phyloP scores from a whole-genome alignment of 92 coral and sea anemone genomes.

The Diadumene lineata region DNA sequence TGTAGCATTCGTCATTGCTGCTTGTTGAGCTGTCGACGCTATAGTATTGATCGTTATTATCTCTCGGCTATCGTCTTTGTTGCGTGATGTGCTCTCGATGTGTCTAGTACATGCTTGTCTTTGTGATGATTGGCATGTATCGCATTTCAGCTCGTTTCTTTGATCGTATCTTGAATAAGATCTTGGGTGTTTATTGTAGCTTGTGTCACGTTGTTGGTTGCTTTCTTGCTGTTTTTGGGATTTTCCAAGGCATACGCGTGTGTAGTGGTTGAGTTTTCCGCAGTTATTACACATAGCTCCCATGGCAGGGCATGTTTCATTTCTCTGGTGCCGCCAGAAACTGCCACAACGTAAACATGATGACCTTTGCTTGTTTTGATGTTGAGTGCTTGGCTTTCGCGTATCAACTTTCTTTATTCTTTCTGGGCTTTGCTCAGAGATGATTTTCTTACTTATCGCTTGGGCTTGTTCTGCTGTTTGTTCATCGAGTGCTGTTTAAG shows the following conservation, averaged over 20 bases:
- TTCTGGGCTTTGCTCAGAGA: background rate
- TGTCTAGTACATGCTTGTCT: constrained; percentile 3
- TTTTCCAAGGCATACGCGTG: constrained; percentile 23
- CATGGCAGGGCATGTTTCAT: constrained; percentile 75
- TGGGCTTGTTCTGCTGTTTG: constrained; percentile 30
- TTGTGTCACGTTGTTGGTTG: background rate
- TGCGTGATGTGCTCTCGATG: background rate
- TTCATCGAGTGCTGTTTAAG: constrained; percentile 32
- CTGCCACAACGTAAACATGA: constrained; percentile 40
- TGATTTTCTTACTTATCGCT: background rate
- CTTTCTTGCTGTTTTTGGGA: constrained; percentile 20
- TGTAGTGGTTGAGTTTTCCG: constrained; percentile 21
- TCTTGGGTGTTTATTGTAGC: background rate
- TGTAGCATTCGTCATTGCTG: background rate
- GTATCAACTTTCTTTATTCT: constrained; percentile 33
- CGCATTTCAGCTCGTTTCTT: constrained; percentile 6
- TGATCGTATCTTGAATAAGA: background rate
- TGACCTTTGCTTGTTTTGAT: constrained; percentile 11
- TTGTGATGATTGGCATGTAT: background rate
- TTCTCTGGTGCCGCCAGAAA: constrained; percentile 24
- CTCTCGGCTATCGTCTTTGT: too few species aligned
- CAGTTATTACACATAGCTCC: constrained; percentile 51
- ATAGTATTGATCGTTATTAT: background rate
- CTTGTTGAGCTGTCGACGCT: background rate
- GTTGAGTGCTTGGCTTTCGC: constrained; percentile 4